Conservation (phyloP, 2,113 vertebrate genomes). For the Mellivora capensis region DNA sequence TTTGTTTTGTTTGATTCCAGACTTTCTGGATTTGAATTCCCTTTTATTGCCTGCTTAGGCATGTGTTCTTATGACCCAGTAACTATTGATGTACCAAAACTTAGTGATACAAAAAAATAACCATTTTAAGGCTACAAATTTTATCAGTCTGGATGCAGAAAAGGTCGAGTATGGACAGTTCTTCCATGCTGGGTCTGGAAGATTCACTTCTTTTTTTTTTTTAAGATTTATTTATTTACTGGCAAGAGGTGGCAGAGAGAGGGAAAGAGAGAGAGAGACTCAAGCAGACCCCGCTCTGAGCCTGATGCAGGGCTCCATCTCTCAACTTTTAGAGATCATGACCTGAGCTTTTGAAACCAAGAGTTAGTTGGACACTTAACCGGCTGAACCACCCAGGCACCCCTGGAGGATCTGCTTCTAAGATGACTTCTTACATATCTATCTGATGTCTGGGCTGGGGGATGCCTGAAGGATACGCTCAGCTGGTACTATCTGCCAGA, state of each 20-base stretch:
- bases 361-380: background rate
- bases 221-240: background rate
- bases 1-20: background rate
- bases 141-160: background rate
- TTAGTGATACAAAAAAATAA: background rate
- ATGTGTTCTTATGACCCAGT: background rate
- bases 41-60: background rate
- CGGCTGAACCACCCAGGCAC: background rate
- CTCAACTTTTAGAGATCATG: background rate
- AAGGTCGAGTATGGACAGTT: background rate
- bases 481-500: too few species aligned
- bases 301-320: background rate
- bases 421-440: background rate
- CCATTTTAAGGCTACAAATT: background rate
- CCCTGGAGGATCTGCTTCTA: background rate
- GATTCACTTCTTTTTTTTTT: background rate
- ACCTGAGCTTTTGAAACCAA: background rate
- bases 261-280: background rate
- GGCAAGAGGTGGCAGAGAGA: background rate
- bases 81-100: background rate
- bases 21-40: background rate
- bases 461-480: background rate
- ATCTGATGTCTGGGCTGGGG: background rate
- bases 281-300: background rate
- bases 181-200: background rate